Evolutionary conservation across 2,113 vertebrate genomes (phyloP), one percentile per base, ranked within the genome.

Genomic region (Eretmochelys imbricata): DNA sequence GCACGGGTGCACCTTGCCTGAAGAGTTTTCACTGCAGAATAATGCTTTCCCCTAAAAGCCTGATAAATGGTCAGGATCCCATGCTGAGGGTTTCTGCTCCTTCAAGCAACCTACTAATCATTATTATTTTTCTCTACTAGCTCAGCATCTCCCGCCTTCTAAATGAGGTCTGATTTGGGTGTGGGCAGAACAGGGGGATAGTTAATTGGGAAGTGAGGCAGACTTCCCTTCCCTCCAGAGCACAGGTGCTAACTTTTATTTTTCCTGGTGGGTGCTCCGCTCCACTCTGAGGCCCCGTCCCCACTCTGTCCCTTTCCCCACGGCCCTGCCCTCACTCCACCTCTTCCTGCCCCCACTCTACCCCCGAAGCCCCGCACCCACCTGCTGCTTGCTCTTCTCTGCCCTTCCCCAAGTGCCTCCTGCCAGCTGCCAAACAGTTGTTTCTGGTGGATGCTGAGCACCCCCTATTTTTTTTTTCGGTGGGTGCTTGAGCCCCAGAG

Each of bases 31-130:
- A 38, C 25, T 86, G 80, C 50, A 85, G 91, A 78, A 72, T 9
- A 86, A 85, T 51, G 27, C 51, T 84, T 72, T 17, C 51, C 69
- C 51, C 55, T 80, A 54, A 53, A 89, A 94, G 38, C 69, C 51
- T 69, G 59, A 87, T 83, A 89, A 96, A 11, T 20, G 81, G 65
- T 29, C 72, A 13, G 50, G 87, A 84, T 91, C 83, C n/a, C 42
- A 78, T 46, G 42, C 75, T 14, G 25, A 48, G 42, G 75, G 75
- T 83, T 53, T 89, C 72, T 72, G 65, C 19, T 72, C n/a, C 35
- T 94, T 92, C 1, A 0, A 25, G 13, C 24, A 51, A 89, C 29
- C 89, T 88, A 13, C 51, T 84, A 72, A 35, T 79, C 19, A 57
- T 50, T 87, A 31, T 85, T 81, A 35, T 25, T 65, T 27, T 57